A percentile compares a stretch with the other conserved stretches of the same genome.
Evolutionary conservation across 2,888 invertebrate genomes (phyloP).

Genomic region (Lithophane ornitopus): DNA sequence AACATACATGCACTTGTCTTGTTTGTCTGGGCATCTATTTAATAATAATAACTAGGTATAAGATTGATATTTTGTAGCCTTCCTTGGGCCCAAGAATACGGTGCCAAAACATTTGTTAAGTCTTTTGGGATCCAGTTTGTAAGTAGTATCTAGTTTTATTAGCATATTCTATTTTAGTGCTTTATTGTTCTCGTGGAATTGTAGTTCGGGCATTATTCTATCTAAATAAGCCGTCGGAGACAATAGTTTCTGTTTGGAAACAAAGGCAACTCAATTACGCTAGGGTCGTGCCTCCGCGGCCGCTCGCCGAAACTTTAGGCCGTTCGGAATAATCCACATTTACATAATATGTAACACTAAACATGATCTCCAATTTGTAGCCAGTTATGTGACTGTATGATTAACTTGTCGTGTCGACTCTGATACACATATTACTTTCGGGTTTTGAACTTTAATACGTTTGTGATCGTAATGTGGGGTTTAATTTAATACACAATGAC

Average conservation of each 20-base stretch:
- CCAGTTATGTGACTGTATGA: conserved; percentile 23
- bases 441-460: conserved; percentile 1
- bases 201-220: conserved; percentile 17
- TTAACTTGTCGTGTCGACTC: conserved; percentile 25
- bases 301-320: conserved; percentile 32
- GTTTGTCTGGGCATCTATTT: conserved; percentile 19
- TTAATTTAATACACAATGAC: conserved; percentile 3
- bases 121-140: background rate
- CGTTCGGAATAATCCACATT: conserved; percentile 40
- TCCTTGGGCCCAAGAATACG: background rate
- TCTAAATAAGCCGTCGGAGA: conserved; percentile 39
- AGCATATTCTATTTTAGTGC: conserved; percentile 24
- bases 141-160: conserved; percentile 12
- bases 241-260: conserved; percentile 45
- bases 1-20: conserved; percentile 31
- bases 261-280: conserved; percentile 59
- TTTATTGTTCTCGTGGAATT: conserved; percentile 40
- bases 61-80: background rate
- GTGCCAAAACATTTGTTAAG: conserved; percentile 1
- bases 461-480: conserved; percentile 10
- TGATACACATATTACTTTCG: conserved; percentile 27
- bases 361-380: conserved; percentile 44
- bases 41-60: background rate
- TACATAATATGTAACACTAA: conserved; percentile 53
- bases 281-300: conserved; percentile 21